phyloP scores from a whole-genome alignment of 2,113 vertebrate species.

The Pantherophis guttatus region DNA sequence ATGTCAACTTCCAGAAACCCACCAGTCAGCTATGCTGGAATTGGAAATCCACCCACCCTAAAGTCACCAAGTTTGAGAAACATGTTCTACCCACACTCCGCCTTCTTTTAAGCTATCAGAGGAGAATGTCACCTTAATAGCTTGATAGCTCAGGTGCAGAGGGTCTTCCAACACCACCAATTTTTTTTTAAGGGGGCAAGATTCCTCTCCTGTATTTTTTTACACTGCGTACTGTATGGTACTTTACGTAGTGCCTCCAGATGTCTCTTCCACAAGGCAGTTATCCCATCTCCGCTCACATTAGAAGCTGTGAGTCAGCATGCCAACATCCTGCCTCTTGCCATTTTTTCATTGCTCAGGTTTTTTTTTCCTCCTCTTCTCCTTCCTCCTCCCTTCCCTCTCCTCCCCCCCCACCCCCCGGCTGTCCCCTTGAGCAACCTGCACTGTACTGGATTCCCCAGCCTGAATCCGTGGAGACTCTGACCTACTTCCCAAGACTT shows the following conservation, averaged over 20 bases:
- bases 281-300: neutral
- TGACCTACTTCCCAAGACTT: constrained; percentile 24
- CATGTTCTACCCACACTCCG: neutral
- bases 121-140: neutral
- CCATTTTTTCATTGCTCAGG: neutral
- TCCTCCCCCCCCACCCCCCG: too few species aligned
- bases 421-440: neutral
- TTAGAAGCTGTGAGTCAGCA: constrained; percentile 17
- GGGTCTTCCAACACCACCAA: neutral
- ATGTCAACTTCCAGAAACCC: neutral
- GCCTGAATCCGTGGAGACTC: constrained; percentile 7
- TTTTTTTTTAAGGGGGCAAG: neutral
- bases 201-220: neutral
- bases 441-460: constrained; percentile 5
- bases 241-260: neutral
- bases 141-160: neutral
- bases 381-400: too few species aligned
- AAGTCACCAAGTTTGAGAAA: neutral
- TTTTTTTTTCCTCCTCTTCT: neutral
- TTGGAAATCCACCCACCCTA: neutral
- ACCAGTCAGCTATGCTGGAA: neutral
- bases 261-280: neutral
- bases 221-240: neutral
- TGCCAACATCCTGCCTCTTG: neutral
- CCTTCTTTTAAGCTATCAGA: neutral